These are phyloP conservation scores for Ormia ochracea DNA, from an alignment of 2,888 invertebrate genomes.

Conservation along the genomic window DNA sequence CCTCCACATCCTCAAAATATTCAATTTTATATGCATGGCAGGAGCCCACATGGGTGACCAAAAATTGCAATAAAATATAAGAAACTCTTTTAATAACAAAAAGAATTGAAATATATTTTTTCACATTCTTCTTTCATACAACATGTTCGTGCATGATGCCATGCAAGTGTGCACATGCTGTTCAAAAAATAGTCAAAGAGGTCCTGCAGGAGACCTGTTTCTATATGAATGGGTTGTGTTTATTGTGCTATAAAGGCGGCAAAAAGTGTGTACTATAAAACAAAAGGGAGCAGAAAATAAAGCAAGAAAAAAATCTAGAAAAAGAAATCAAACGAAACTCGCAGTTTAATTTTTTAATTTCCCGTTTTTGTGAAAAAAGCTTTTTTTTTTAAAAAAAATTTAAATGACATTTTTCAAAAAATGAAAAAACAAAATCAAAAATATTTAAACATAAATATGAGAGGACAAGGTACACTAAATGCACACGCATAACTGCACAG, in stretches of 20 bases:
- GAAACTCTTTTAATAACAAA: slow-evolving; percentile 38
- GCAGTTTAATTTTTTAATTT: slow-evolving; percentile 19
- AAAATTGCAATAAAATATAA: slow-evolving; percentile 49
- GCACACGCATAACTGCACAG: neutral
- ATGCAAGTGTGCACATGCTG: neutral
- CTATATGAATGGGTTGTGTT: neutral
- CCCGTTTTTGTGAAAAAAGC: neutral
- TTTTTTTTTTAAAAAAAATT: slow-evolving; percentile 16
- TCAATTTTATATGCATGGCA: neutral
- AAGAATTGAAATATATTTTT: slow-evolving; percentile 56
- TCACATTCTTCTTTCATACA: neutral
- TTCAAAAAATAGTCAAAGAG: neutral
- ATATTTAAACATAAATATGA: slow-evolving; percentile 21
- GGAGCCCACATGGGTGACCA: neutral
- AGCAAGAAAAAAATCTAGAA: slow-evolving; percentile 38
- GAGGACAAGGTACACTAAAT: slow-evolving; percentile 20
- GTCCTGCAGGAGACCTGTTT: slow-evolving; percentile 15
- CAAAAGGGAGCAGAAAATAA: neutral
- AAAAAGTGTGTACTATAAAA: neutral
- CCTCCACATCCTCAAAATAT: neutral
- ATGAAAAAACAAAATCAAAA: neutral
- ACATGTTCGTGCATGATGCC: neutral
- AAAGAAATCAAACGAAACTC: slow-evolving; percentile 41
- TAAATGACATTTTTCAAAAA: slow-evolving; percentile 16
- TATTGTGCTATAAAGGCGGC: slow-evolving; percentile 39